Evolutionary conservation across 2,888 invertebrate genomes (phyloP), one percentile per base, ranked within the genome.

Genomic region (Noctua pronuba): DNA sequence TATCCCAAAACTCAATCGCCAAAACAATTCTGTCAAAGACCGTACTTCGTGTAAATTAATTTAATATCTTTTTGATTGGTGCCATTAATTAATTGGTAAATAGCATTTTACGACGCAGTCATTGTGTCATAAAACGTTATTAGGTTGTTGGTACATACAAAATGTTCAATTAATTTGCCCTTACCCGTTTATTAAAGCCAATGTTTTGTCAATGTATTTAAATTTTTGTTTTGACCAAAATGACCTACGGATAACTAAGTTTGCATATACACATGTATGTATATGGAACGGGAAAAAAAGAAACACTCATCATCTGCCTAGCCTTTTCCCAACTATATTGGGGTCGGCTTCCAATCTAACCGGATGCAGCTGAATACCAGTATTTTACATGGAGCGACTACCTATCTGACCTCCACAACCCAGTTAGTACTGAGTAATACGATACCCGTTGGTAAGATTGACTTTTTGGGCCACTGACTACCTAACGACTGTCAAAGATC

Each of bases 61-160:
- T 58, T 80, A 18, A 76, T 82, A 58, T 77, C 65, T 41, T 77
- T 80, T 80, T 80, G 78, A 83, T 77, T 80, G 78, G 52, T 46
- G 18, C 58, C 38, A 66, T 77, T 62, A 83, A 77, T 66, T 77
- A 67, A 77, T 80, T 70, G 38, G 72, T 73, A 79, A 81, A 79
- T 69, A 65, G 49, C 46, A 65, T 60, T 82, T 83, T 82, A 83
- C 68, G 83, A 31, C 44, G 68, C 76, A 58, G 74, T 68, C 38
- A 60, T 65, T 69, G 52, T 60, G 65, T 55, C 35, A 52, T 82
- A 77, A 80, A 80, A 80, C 55, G 38, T 70, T 80, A 83, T 71
- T 55, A 77, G 44, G 52, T 62, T 31, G 44, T 49, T 31, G 31
- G 44, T 38, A 64, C 44, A n/a, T 41, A 66, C n/a, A 35, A 44